Percentiles rank a stretch among this genome's conserved stretches.
phyloP scores from a whole-genome alignment of 2,113 vertebrate genomes.

The Ptychochromis oligacanthus region DNA sequence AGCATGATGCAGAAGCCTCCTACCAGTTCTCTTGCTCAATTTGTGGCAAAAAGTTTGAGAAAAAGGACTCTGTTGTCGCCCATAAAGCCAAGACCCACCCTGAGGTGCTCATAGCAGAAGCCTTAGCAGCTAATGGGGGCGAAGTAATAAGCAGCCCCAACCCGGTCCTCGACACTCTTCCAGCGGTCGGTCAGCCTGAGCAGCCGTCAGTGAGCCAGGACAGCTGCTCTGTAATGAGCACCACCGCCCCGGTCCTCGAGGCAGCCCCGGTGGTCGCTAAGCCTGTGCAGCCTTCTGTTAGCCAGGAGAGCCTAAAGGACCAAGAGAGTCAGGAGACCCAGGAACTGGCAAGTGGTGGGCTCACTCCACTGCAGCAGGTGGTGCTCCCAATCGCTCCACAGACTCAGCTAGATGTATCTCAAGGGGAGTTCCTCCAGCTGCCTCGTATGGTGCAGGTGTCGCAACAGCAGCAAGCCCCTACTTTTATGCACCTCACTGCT shows the following conservation, averaged over 20 bases:
- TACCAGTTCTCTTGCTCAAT: conserved; percentile 95
- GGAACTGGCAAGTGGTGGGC: neutral
- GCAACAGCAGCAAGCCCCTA: conserved; percentile 33
- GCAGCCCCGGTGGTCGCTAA: conserved; percentile 49
- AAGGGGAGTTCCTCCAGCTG: conserved; percentile 36
- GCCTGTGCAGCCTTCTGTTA: neutral
- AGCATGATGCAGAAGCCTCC: conserved; percentile 90
- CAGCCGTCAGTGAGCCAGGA: neutral
- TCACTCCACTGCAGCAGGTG: conserved; percentile 48
- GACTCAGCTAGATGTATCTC: conserved; percentile 16
- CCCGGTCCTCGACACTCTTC: conserved; percentile 81
- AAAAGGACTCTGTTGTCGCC: conserved; percentile 94
- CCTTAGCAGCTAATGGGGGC: conserved; percentile 88
- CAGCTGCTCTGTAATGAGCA: neutral
- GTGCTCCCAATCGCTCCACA: conserved; percentile 27
- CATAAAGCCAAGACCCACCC: conserved; percentile 96
- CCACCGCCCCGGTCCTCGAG: neutral
- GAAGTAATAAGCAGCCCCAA: conserved; percentile 86
- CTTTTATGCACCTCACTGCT: conserved; percentile 26
- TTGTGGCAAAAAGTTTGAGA: conserved; percentile 94
- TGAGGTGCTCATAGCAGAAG: conserved; percentile 91
- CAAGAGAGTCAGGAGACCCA: conserved; percentile 20
- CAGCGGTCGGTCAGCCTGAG: neutral
- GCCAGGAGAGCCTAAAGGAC: conserved; percentile 9
- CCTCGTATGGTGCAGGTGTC: conserved; percentile 28